These are phyloP conservation scores for Psilopogon haemacephalus DNA, from an alignment of 2,113 vertebrate species.

Conservation along the genomic window DNA sequence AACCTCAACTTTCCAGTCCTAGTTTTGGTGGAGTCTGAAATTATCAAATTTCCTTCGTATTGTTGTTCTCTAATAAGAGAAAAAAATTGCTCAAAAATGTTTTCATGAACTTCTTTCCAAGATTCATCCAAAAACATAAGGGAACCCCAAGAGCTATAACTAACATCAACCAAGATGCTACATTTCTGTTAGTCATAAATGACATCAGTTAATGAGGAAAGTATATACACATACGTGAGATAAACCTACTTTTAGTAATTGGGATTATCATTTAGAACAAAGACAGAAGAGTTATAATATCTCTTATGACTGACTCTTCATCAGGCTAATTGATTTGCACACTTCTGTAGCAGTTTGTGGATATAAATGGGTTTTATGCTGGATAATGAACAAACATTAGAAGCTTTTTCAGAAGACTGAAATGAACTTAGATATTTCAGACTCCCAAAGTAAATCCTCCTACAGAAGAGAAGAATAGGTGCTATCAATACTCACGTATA, in stretches of 20 bases:
- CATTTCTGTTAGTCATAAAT: background rate
- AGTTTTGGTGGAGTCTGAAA: background rate
- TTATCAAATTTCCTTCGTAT: background rate
- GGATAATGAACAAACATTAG: background rate
- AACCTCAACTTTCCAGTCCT: background rate
- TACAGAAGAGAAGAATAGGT: background rate
- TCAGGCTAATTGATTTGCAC: background rate
- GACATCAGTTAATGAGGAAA: background rate
- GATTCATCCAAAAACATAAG: background rate
- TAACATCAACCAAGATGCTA: background rate
- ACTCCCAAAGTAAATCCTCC: background rate
- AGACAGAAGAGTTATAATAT: background rate
- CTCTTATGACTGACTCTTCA: background rate
- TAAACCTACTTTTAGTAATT: background rate
- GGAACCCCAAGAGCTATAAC: background rate
- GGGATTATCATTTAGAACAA: background rate
- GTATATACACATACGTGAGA: background rate
- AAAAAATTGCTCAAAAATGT: background rate
- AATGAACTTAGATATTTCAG: background rate
- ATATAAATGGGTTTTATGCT: background rate
- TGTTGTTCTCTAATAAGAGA: background rate
- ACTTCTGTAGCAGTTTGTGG: background rate
- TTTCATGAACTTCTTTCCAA: background rate
- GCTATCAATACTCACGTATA: constrained; percentile 58
- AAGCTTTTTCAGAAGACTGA: background rate